These are phyloP conservation scores for Himalopsyche japonica DNA, from an alignment of 2,888 invertebrate species.

Conservation along the genomic window DNA sequence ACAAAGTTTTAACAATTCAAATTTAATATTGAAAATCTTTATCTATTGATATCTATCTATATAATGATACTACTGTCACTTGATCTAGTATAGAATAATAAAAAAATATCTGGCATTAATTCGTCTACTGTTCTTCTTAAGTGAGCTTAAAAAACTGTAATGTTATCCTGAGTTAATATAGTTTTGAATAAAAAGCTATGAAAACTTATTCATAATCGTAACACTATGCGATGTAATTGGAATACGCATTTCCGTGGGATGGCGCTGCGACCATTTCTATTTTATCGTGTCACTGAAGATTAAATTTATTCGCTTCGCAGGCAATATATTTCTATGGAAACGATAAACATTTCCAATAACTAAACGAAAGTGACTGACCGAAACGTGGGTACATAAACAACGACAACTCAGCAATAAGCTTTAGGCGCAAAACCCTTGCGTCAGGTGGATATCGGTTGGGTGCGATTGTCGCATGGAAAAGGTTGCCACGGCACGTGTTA, in stretches of 20 bases:
- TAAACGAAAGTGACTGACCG: neutral
- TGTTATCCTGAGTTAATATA: too few relatives aligned
- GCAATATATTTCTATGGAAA: neutral
- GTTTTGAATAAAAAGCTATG: too few relatives aligned
- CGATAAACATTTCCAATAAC: neutral
- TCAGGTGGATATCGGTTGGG: constrained; percentile 13
- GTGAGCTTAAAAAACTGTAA: too few relatives aligned
- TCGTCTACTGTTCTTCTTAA: too few relatives aligned
- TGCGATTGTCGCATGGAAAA: constrained; percentile 1
- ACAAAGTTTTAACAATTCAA: too few relatives aligned
- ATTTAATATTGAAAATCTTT: too few relatives aligned
- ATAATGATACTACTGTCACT: too few relatives aligned
- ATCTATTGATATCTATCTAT: too few relatives aligned
- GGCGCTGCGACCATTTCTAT: neutral
- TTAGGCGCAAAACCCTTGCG: neutral
- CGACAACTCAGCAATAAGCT: neutral
- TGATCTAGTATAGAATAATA: too few relatives aligned
- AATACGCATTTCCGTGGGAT: neutral
- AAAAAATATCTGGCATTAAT: too few relatives aligned
- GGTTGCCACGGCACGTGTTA: constrained; percentile 24
- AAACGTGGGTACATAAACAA: neutral
- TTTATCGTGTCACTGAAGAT: neutral
- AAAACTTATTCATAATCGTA: too few relatives aligned
- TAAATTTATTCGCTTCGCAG: neutral
- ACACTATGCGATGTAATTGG: too few relatives aligned